Base-by-base conservation (phyloP, 1,140 invertebrate species). In the Aporrectodea caliginosa region DNA sequence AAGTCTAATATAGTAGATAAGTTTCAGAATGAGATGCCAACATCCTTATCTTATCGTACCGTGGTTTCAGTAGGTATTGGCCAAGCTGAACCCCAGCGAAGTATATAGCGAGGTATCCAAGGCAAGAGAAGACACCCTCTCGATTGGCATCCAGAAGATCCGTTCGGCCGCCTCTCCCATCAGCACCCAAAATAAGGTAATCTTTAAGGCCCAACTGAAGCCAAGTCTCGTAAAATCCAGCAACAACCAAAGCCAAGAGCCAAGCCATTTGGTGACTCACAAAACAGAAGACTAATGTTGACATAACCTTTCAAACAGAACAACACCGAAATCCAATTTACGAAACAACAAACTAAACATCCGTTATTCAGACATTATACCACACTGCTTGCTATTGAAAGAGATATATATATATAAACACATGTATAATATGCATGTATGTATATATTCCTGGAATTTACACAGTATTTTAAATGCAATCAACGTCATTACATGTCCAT, bases 31-130 rank as follows among this genome's bases (percentile, higher is more conserved):
- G 69, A n/a, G 22, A 69, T 69, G 69, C 22, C 14, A 68, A n/a
- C n/a, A 16, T 14, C n/a, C 58, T 68, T n/a, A 16, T n/a, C 14
- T 68, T 14, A 14, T 32, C 69, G 35, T 30, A 81, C 82, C 81
- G 81, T 76, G 81, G 69, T 35, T 58, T 84, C 78, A 88, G 87
- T 73, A 93, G 83, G n/a, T 91, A 83, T 82, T 90, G 88, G 69
- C 93, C 93, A 80, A 94, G 84, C 82, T 91, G 90, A 35, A 93
- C 91, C 71, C 92, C 92, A 83, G 92, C 89, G 75, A 96, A 90
- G 86, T 96, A 97, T 0, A 98, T 86, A 1, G 92, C 91, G 16
- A 96, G 86, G 87, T 96, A 98, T 0, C 96, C 96, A 1, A 93
- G 88, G 34, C 92, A 89, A 0, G 96, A 96, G 35, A 92, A 91